Evolutionary conservation across 2,888 invertebrate species (phyloP).

Genomic region (Epiblema foenella): DNA sequence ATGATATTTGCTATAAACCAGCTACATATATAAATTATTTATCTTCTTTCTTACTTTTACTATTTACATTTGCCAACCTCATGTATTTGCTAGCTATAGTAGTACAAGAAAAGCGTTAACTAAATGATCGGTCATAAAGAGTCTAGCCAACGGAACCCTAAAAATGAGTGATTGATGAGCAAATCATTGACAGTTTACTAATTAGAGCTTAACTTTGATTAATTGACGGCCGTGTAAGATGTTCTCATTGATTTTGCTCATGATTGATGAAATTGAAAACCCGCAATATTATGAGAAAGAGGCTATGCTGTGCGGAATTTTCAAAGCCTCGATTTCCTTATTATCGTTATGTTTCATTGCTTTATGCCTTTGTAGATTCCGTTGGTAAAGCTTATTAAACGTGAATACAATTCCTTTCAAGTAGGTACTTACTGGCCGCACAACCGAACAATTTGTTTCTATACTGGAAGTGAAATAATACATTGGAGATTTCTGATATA

Average conservation of each 20-base stretch:
- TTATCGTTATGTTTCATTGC: neutral
- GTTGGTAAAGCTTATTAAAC: neutral
- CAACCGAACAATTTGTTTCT: neutral
- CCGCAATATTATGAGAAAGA: conserved; percentile 4
- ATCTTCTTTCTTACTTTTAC: too few species aligned
- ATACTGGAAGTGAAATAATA: neutral
- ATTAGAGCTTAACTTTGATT: conserved; percentile 38
- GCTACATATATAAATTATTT: too few species aligned
- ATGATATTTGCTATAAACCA: too few species aligned
- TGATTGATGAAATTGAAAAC: conserved; percentile 34
- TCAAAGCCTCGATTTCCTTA: neutral
- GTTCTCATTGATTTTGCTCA: conserved; percentile 31
- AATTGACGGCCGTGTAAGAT: conserved; percentile 34
- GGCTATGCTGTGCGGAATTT: neutral
- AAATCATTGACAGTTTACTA: conserved; percentile 39
- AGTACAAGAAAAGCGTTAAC: too few species aligned
- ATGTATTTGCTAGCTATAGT: too few species aligned
- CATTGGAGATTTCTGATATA: neutral
- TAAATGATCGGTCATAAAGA: neutral
- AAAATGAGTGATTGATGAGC: conserved; percentile 35
- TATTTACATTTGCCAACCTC: too few species aligned
- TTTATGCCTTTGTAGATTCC: neutral
- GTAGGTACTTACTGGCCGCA: neutral
- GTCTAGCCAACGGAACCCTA: neutral
- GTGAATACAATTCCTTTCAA: neutral